Evolutionary conservation across 2,113 vertebrate genomes (phyloP).

Genomic region (Asarcornis scutulata): DNA sequence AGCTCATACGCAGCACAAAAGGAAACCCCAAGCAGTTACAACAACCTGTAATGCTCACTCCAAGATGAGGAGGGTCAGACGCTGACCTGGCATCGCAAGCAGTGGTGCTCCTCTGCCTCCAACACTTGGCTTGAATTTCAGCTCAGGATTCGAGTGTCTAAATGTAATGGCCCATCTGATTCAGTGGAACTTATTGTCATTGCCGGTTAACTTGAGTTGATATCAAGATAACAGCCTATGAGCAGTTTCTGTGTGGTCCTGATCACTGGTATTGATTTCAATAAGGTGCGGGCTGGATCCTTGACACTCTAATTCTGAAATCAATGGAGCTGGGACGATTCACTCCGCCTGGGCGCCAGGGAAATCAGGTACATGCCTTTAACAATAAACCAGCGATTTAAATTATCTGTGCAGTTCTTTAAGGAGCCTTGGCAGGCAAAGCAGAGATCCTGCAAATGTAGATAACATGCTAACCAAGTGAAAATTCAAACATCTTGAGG

Average conservation of each 20-base stretch:
- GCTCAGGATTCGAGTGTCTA: background rate
- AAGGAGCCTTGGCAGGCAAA: background rate
- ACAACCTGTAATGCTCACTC: background rate
- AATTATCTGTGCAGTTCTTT: slow-evolving; percentile 34
- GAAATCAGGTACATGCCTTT: slow-evolving; percentile 58
- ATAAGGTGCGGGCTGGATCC: slow-evolving; percentile 40
- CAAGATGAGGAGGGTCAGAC: background rate
- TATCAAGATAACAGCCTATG: slow-evolving; percentile 57
- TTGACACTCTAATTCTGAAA: slow-evolving; percentile 55
- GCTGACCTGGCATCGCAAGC: background rate
- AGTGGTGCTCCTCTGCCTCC: fast-evolving
- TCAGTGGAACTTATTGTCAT: slow-evolving; percentile 53
- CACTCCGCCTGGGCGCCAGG: background rate
- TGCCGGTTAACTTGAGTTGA: slow-evolving; percentile 46
- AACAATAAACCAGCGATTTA: slow-evolving; percentile 53
- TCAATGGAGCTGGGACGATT: slow-evolving; percentile 40
- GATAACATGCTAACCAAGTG: background rate
- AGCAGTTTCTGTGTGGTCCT: slow-evolving; percentile 41
- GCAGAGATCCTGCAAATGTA: background rate
- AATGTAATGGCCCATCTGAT: slow-evolving; percentile 55
- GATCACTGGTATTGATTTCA: slow-evolving; percentile 67
- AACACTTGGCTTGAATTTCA: background rate
- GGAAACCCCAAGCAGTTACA: background rate
- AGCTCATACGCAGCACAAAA: background rate
- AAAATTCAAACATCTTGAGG: background rate